Base-by-base conservation (phyloP, 2,113 vertebrate genomes). In the Anoplopoma fimbria region DNA sequence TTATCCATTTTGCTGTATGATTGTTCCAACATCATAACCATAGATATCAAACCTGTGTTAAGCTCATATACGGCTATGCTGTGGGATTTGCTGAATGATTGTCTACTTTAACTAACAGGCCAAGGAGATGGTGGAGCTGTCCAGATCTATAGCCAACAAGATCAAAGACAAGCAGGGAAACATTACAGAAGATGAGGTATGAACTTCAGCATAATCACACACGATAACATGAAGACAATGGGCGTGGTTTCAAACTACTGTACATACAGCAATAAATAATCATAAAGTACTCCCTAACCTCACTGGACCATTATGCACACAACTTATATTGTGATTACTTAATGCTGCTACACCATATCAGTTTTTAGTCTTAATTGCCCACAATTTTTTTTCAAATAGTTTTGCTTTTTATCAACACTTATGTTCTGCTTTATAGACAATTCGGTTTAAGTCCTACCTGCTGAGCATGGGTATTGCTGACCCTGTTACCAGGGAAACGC, bases 121-220 rank as follows among this genome's bases (percentile, higher is more conserved):
- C 85, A 99, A 99, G 88, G 98, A 99, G 95, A 99, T 99, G 98
- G 98, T 99, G 85, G 98, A 99, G 70, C 90, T 99, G 85, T 98
- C 98, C 61, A 97, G 95, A 93, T 99, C 97, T 74, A 99, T 99
- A 81, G 98, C 98, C 77, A 99, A 95, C 92, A 99, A 99, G 93
- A 99, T 99, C 86, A 99, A 97, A 96, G 98, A 99, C 85, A 99
- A 99, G 82, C 98, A 99, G 88, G 98, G 98, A 64, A 97, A 99
- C 87, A 98, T 99, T 93, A 97, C 97, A 69, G 98, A 99, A 92
- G 98, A 99, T 89, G 98, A 99, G 97, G 98, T 99, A 90, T 93
- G 86, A 87, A 61, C 21, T 29, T 36, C 4, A 17, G 13, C 0
- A 9, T 53, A 9, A 60, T 68, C 27, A 33, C n/a, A 65, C 31